Evolutionary conservation across 2,113 vertebrate genomes (phyloP).

Genomic region (Pteronura brasiliensis): DNA sequence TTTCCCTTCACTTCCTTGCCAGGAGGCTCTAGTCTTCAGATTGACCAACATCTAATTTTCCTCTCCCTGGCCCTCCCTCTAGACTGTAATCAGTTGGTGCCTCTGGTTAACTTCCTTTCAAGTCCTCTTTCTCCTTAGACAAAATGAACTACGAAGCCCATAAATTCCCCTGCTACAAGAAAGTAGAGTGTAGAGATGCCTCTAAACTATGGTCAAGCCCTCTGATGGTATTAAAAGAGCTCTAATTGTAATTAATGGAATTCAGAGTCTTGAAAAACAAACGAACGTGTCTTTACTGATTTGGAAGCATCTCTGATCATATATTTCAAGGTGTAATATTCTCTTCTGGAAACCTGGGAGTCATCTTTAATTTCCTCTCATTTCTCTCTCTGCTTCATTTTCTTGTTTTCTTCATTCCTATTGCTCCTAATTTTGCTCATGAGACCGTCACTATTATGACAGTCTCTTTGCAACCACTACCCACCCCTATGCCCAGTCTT

Average conservation of each 20-base stretch:
- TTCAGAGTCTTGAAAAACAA: background rate
- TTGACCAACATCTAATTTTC: constrained; percentile 51
- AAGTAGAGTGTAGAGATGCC: background rate
- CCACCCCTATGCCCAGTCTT: background rate
- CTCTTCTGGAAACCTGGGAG: background rate
- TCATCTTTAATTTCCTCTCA: background rate
- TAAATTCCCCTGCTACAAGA: background rate
- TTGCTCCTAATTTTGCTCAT: background rate
- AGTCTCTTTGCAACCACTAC: background rate
- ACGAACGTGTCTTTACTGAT: background rate
- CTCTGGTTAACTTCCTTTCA: constrained; percentile 49
- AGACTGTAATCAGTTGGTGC: constrained; percentile 23
- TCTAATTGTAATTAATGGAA: background rate
- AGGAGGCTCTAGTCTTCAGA: background rate
- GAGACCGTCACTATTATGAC: background rate
- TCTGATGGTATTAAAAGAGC: background rate
- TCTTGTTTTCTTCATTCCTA: background rate
- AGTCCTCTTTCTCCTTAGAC: constrained; percentile 30
- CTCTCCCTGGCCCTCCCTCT: background rate
- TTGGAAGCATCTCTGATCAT: background rate
- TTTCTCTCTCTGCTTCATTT: background rate
- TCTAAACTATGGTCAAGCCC: background rate
- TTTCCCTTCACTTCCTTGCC: constrained; percentile 15
- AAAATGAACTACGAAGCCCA: constrained; percentile 11
- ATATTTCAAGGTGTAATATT: background rate